Conservation (phyloP, 2,113 vertebrate genomes). For the Scortum barcoo region DNA sequence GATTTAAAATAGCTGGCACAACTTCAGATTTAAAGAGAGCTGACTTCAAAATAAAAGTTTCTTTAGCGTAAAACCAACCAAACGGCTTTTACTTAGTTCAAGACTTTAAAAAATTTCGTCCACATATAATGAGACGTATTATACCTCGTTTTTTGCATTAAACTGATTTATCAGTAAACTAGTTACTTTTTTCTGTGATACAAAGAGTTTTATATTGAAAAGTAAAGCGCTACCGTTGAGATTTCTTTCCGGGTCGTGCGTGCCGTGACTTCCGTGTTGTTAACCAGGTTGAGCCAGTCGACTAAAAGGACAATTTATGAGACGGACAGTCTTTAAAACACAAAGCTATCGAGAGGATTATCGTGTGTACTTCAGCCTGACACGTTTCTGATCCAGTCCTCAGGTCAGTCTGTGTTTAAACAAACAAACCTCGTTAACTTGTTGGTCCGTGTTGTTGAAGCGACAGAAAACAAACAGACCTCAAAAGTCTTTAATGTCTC, state of each 20-base stretch:
- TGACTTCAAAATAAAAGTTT: not conserved
- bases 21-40: not conserved
- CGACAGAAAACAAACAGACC: not conserved
- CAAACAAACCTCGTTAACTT: no score
- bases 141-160: not conserved
- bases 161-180: no score
- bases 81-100: not conserved
- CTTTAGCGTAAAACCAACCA: not conserved
- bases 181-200: no score
- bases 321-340: not conserved
- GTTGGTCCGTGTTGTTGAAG: constrained; percentile 26
- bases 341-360: not conserved
- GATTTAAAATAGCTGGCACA: not conserved
- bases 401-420: constrained; percentile 38
- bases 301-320: not conserved
- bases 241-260: constrained; percentile 45
- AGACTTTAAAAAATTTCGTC: no score
- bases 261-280: constrained; percentile 60
- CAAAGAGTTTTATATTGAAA: constrained; percentile 40
- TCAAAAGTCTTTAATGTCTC: no score
- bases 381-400: no score
- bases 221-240: fast-evolving
- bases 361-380: not conserved
- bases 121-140: not conserved
- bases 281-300: not conserved